A percentile compares a stretch with the other conserved stretches of the same genome.
Evolutionary conservation across 2,888 invertebrate genomes (phyloP).

Genomic region (Ditula angustiorana): DNA sequence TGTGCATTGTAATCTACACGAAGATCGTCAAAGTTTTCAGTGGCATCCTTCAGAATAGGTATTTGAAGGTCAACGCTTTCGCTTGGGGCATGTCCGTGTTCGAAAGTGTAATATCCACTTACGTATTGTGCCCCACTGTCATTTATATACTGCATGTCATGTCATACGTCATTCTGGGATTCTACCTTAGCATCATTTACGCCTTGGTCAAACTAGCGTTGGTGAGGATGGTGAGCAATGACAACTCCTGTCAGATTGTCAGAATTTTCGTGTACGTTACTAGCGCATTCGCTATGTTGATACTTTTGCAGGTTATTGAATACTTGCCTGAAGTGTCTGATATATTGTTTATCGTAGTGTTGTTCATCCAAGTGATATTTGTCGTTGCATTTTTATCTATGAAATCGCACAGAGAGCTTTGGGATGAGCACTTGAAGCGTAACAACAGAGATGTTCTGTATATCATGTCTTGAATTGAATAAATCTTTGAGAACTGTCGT

Average conservation of each 20-base stretch:
- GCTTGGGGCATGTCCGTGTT: slow-evolving; percentile 8
- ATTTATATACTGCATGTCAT: slow-evolving; percentile 3
- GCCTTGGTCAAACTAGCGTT: slow-evolving; percentile 10
- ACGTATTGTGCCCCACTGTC: not conserved
- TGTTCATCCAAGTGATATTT: not conserved
- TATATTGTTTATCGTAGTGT: not conserved
- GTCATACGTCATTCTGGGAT: slow-evolving; percentile 15
- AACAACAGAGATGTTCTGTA: slow-evolving; percentile 3
- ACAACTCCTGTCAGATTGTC: slow-evolving; percentile 16
- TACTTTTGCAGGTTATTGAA: slow-evolving; percentile 1
- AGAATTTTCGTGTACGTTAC: slow-evolving; percentile 18
- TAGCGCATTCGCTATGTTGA: slow-evolving; percentile 2
- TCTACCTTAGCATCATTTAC: slow-evolving; percentile 14
- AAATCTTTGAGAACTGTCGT: not conserved
- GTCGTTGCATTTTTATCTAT: slow-evolving; percentile 2
- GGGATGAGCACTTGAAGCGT: slow-evolving; percentile 17
- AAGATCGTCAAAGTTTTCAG: slow-evolving; percentile 18
- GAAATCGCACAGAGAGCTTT: slow-evolving; percentile 23
- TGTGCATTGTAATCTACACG: slow-evolving; percentile 10
- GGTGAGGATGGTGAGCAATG: slow-evolving; percentile 8
- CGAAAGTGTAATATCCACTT: not conserved
- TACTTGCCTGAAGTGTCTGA: slow-evolving; percentile 4
- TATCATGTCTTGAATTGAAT: slow-evolving; percentile 7
- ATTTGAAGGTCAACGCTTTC: slow-evolving; percentile 2
- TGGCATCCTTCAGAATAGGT: not conserved